phyloP scores from a whole-genome alignment of 2,113 vertebrate genomes.

The Lathamus discolor region DNA sequence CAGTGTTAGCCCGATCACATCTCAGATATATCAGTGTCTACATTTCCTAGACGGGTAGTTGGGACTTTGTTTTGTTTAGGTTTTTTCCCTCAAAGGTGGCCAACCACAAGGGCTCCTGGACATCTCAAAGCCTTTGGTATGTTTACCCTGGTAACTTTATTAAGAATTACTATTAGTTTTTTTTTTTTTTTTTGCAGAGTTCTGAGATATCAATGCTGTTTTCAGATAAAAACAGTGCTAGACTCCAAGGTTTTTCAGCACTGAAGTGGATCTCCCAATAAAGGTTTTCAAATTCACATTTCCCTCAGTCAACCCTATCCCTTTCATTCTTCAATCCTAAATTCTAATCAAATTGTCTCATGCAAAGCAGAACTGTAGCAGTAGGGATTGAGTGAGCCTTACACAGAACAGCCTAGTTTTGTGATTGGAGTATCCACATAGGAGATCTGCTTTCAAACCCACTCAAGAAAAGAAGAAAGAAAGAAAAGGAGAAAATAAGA shows the following conservation, averaged over 20 bases:
- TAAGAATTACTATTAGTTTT: neutral
- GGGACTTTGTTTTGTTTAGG: neutral
- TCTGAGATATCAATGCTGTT: neutral
- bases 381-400: neutral
- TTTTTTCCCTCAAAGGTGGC: neutral
- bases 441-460: neutral
- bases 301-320: neutral
- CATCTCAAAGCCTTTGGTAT: neutral
- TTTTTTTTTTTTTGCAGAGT: neutral
- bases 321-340: neutral
- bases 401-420: neutral
- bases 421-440: neutral
- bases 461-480: too few species aligned
- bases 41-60: neutral
- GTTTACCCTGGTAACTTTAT: neutral
- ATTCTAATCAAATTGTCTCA: neutral
- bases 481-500: neutral
- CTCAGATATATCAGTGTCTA: neutral
- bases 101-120: neutral
- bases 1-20: neutral
- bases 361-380: neutral
- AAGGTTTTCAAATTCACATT: neutral
- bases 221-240: neutral
- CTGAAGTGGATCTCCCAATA: neutral
- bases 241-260: neutral